Percentiles rank a stretch among this genome's conserved stretches.
These are phyloP conservation scores for Deilephila elpenor DNA, from an alignment of 2,888 invertebrate species.

Conservation along the genomic window DNA sequence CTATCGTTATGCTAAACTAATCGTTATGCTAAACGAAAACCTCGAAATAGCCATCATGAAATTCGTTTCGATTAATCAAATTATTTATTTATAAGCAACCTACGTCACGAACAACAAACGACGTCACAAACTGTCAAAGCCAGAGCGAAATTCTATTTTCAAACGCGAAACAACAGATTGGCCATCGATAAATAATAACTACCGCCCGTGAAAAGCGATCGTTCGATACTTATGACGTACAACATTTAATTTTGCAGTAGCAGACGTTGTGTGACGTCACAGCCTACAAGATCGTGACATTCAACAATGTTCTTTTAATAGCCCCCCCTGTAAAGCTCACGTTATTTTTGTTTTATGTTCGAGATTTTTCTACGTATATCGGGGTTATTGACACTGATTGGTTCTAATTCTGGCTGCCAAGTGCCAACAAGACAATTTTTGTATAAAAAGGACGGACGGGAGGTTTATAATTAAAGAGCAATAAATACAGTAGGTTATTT, in stretches of 20 bases:
- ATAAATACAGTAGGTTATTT: too few relatives aligned
- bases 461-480: too few relatives aligned
- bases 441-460: background rate
- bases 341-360: slow-evolving; percentile 1
- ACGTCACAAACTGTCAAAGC: slow-evolving; percentile 16
- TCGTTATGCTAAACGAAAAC: too few relatives aligned
- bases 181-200: background rate
- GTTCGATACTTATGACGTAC: slow-evolving; percentile 22
- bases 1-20: too few relatives aligned
- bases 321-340: slow-evolving; percentile 6
- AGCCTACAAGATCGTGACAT: slow-evolving; percentile 9
- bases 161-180: background rate
- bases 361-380: slow-evolving; percentile 12
- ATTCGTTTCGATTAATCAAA: too few relatives aligned
- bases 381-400: slow-evolving; percentile 28
- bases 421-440: background rate
- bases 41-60: too few relatives aligned
- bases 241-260: background rate
- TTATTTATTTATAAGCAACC: too few relatives aligned
- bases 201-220: background rate
- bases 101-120: background rate
- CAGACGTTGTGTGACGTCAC: slow-evolving; percentile 16
- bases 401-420: background rate
- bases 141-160: slow-evolving; percentile 15
- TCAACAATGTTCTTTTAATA: slow-evolving; percentile 14